Evolutionary conservation across 2,888 invertebrate genomes (phyloP).

Genomic region (Eudemis profundana): DNA sequence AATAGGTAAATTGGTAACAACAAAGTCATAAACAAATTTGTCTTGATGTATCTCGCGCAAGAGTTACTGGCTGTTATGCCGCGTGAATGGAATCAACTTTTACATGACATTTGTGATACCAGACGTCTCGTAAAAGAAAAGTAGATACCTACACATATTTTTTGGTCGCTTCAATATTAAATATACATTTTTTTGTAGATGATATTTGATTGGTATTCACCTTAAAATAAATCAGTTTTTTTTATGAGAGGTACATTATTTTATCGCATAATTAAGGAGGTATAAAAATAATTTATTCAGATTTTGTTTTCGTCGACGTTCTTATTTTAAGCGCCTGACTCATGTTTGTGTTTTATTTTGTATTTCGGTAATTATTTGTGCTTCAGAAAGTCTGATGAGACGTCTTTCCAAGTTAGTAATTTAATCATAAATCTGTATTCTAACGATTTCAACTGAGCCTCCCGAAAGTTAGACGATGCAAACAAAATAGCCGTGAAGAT

Average conservation of each 20-base stretch:
- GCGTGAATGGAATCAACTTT: conserved; percentile 25
- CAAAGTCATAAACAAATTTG: conserved; percentile 44
- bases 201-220: too few species aligned
- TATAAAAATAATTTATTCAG: conserved; percentile 23
- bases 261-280: conserved; percentile 7
- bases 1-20: conserved; percentile 44
- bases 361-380: conserved; percentile 30
- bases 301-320: conserved; percentile 2
- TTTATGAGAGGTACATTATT: not conserved
- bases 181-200: too few species aligned
- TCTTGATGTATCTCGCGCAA: conserved; percentile 36
- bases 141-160: too few species aligned
- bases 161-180: too few species aligned
- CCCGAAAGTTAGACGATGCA: conserved; percentile 25
- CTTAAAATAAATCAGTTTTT: conserved; percentile 3
- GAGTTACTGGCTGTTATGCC: conserved; percentile 32
- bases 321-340: conserved; percentile 18
- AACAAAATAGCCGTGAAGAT: conserved; percentile 32
- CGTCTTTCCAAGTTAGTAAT: conserved; percentile 35
- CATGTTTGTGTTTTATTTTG: conserved; percentile 22
- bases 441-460: conserved; percentile 24
- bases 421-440: conserved; percentile 40
- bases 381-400: conserved; percentile 30
- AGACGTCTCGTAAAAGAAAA: conserved; percentile 5
- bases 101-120: conserved; percentile 20